Conservation (phyloP, 2,888 invertebrate genomes). For the Himalopsyche tibetana region DNA sequence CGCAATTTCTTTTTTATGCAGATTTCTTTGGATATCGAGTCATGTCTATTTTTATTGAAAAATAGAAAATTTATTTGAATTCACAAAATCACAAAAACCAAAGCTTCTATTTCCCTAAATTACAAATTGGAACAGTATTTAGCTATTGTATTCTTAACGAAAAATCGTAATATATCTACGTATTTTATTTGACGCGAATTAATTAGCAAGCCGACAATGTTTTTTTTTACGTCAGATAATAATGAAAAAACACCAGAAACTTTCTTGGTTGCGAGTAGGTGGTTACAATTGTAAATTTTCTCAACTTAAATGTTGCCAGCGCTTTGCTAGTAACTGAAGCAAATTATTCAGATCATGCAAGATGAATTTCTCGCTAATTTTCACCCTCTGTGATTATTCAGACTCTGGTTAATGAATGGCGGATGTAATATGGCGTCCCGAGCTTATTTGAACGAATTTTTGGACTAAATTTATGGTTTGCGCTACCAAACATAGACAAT, state of each 20-base stretch:
- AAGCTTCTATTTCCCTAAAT: no score
- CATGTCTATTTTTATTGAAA: no score
- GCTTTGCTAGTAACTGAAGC: not conserved
- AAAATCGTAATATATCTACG: no score
- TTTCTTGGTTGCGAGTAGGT: not conserved
- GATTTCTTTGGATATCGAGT: no score
- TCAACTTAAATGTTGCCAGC: not conserved
- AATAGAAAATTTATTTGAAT: no score
- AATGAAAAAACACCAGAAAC: not conserved
- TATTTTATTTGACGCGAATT: no score
- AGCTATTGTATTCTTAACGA: no score
- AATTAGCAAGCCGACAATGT: no score
- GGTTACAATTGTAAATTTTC: not conserved
- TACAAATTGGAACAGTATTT: no score
- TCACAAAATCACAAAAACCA: no score
- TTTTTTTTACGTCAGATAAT: no score
- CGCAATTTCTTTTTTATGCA: no score
- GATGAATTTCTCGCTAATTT: constrained; percentile 26
- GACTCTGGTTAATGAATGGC: constrained; percentile 20
- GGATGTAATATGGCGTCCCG: not conserved
- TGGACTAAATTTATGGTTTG: constrained; percentile 22
- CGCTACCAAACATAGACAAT: constrained; percentile 21
- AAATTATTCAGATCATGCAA: constrained; percentile 18
- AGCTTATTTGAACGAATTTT: not conserved
- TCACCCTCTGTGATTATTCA: constrained; percentile 26